Evolutionary conservation across 2,797 vertebrate species (phyloP), one percentile per base, ranked within the genome.

Genomic region (Gymnodraco acuticeps): DNA sequence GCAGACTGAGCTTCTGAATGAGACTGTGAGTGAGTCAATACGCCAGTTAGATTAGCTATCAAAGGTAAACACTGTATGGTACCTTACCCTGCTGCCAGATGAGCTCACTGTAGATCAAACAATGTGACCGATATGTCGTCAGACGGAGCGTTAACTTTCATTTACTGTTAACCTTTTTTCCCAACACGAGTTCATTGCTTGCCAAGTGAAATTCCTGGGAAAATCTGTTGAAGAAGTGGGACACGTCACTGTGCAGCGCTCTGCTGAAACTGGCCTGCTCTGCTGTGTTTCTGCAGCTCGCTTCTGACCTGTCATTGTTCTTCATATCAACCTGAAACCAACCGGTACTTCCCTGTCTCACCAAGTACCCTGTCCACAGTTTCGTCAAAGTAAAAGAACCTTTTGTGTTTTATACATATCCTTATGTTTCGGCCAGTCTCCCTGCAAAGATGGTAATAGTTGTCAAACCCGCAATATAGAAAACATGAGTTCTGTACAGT

Each of bases 301-400:
- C 54, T 43, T 53, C 47, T 64, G 45, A 65, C 60, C 33, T 17
- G 38, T 45, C 53, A 53, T 80, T 64, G 64, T 80, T 74, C 74
- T 71, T 63, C 74, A 78, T 48, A 65, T 73, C 77, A 65, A 38
- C 54, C 81, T 81, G 72, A 76, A 81, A 77, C 75, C 73, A 69
- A 55, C 75, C 77, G 86, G 77, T 85, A 74, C 64, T 82, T 78
- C 54, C 85, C 72, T 71, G 47, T 75, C 55, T 77, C 51, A 64
- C 53, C 65, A 52, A 66, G 66, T 77, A 42, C 75, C 50, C 19
- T 31, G 16, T 70, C 31, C 50, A 52, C 51, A 54, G 41, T 23
- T 43, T 16, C 10, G 2, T 23, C 27, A 47, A 20, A 23, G 41
- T 50, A 56, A 65, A 48, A 65, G 1, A 69, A 68, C 41, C 20